Base-by-base conservation (phyloP, 2,888 invertebrate species). In the Phyllotreta cruciferae region DNA sequence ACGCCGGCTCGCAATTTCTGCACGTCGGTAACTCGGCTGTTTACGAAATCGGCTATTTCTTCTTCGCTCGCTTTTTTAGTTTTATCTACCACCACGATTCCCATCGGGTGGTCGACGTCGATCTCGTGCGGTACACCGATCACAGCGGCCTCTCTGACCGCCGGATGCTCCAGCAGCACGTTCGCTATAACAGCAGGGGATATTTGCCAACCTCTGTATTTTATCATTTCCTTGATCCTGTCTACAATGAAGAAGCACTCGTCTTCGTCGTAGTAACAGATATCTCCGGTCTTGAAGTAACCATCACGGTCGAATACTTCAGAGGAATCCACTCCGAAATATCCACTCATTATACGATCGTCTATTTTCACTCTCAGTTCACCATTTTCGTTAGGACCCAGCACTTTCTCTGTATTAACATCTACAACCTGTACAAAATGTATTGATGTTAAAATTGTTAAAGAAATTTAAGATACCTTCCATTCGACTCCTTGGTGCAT, bases 131-230 rank as follows among this genome's bases (percentile, higher is more conserved):
- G 88, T 24, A 91, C 74, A 53, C 64, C 63, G 64, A 94, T 82
- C 0, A 96, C 94, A 0, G 90, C 93, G 0, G 90, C 92, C 72
- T 93, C 93, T 13, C 84, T 78, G 0, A 96, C 85, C 14, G 85
- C 86, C 0, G 91, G 89, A 78, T 92, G 90, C 24, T 85, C 83
- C 60, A 88, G 84, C 0, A 93, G 74, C 1, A 91, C 73, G 45
- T 83, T 85, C 78, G 94, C 94, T 14, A 95, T 77, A 76, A 93
- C 92, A 0, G 93, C 91, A 11, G 94, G 94, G 5, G 93, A 86
- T 2, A 85, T 84, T 70, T 84, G 83, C 75, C 81, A 75, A 50
- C 75, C 79, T 64, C 73, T 81, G 63, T 82, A 85, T 74, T 83
- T 84, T n/a, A 84, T 74, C 24, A 84, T 70, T 66, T 82, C 75